Evolutionary conservation across 2,888 invertebrate genomes (phyloP).

Genomic region (Papilio protenor): DNA sequence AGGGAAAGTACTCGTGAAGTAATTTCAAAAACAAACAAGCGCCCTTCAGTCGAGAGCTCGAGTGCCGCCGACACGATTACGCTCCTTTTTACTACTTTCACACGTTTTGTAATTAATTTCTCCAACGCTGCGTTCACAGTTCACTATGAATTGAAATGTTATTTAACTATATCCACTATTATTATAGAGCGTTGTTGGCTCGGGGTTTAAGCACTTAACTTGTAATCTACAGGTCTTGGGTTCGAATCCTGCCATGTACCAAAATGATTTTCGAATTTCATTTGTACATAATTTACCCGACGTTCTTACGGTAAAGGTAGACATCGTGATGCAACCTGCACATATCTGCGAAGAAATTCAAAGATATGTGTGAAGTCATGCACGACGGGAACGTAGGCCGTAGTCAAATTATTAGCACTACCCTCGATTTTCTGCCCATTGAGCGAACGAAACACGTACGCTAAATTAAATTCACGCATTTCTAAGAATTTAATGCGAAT

Average conservation of each 20-base stretch:
- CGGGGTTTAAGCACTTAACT: too few relatives aligned
- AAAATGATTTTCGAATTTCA: too few relatives aligned
- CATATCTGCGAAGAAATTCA: too few relatives aligned
- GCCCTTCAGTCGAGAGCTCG: constrained; percentile 42
- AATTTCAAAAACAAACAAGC: constrained; percentile 45
- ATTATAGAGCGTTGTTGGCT: background rate
- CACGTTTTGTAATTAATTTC: constrained; percentile 42
- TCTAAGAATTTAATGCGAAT: constrained; percentile 38
- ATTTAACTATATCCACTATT: background rate
- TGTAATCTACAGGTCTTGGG: too few relatives aligned
- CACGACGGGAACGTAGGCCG: constrained; percentile 27
- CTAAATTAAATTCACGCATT: constrained; percentile 42
- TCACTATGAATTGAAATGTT: background rate
- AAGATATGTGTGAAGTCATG: background rate
- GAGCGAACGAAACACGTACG: constrained; percentile 38
- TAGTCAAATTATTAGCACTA: constrained; percentile 40
- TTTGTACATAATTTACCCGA: too few relatives aligned
- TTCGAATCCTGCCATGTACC: too few relatives aligned
- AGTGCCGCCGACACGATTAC: constrained; percentile 42
- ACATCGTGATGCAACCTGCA: too few relatives aligned
- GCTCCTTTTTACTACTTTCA: constrained; percentile 41
- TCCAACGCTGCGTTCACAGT: background rate
- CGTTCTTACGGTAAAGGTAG: too few relatives aligned
- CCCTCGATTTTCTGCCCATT: constrained; percentile 43
- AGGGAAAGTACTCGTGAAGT: constrained; percentile 41